These are phyloP conservation scores for Nematopogon swammerdamellus DNA, from an alignment of 2,888 invertebrate genomes.

Conservation along the genomic window DNA sequence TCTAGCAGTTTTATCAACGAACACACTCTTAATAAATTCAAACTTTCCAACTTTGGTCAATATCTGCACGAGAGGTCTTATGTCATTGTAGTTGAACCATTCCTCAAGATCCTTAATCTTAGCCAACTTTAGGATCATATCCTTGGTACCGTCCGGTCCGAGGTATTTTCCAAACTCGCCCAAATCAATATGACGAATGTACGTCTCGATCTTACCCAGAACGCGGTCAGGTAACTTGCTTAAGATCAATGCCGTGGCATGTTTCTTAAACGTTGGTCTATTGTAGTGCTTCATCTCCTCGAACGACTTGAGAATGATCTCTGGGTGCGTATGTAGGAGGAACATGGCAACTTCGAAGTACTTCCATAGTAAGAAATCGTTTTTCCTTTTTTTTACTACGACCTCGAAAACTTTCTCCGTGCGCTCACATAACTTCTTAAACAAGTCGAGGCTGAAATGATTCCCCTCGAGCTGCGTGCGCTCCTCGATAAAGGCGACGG, in stretches of 20 bases:
- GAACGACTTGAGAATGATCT: constrained; percentile 20
- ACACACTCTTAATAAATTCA: constrained; percentile 24
- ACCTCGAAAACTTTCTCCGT: constrained; percentile 17
- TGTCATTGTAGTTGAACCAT: constrained; percentile 17
- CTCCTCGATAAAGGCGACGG: constrained; percentile 13
- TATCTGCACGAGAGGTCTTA: constrained; percentile 22
- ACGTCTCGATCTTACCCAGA: constrained; percentile 11
- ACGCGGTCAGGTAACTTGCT: constrained; percentile 22
- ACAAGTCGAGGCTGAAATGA: constrained; percentile 13
- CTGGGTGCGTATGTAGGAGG: constrained; percentile 8
- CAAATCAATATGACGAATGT: not conserved
- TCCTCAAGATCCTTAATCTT: constrained; percentile 6
- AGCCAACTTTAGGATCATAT: constrained; percentile 17
- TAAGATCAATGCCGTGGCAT: constrained; percentile 24
- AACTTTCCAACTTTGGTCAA: constrained; percentile 25
- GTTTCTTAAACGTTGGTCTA: constrained; percentile 17
- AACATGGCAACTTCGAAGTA: constrained; percentile 2
- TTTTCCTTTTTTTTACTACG: constrained; percentile 5
- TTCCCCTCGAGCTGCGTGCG: not conserved
- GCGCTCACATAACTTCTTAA: constrained; percentile 25
- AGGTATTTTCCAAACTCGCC: not conserved
- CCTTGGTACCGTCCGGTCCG: constrained; percentile 18
- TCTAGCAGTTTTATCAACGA: constrained; percentile 21
- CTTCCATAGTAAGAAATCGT: not conserved
- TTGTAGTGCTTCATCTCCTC: constrained; percentile 11